phyloP scores from a whole-genome alignment of 2,888 invertebrate species.

The Hyalella azteca region DNA sequence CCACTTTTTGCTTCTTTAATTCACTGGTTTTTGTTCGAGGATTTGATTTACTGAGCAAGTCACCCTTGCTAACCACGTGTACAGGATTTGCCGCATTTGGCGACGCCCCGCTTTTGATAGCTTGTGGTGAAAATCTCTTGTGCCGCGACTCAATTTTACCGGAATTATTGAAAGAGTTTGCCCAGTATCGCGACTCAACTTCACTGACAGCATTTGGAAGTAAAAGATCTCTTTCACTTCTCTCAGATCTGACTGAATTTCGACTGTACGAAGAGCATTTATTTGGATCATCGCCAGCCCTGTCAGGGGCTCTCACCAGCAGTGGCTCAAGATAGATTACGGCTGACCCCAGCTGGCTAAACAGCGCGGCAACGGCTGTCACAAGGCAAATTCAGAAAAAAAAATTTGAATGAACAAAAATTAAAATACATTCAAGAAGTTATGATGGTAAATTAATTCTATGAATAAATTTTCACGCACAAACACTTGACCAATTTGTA shows the following conservation, averaged over 20 bases:
- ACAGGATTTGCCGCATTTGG: too few species aligned
- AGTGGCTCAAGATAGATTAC: slow-evolving; percentile 47
- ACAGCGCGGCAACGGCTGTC: slow-evolving; percentile 47
- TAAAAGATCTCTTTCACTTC: not conserved
- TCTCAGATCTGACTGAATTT: not conserved
- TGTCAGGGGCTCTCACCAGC: slow-evolving; percentile 38
- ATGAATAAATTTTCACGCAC: not conserved
- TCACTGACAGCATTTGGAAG: not conserved
- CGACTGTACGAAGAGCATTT: not conserved
- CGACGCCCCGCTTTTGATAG: too few species aligned
- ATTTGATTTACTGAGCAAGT: too few species aligned
- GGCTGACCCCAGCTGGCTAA: slow-evolving; percentile 48
- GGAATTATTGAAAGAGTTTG: too few species aligned
- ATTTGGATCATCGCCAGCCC: not conserved
- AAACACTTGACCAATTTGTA: not conserved
- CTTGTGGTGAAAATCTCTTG: too few species aligned
- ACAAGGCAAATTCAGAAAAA: not conserved
- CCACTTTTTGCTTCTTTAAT: too few species aligned
- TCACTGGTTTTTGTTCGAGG: too few species aligned
- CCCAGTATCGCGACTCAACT: not conserved
- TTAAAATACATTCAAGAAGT: not conserved
- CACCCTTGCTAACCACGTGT: too few species aligned
- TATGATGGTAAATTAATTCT: not conserved
- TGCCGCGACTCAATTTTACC: too few species aligned
- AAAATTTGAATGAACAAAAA: not conserved